phyloP scores from a whole-genome alignment of 1,140 invertebrate species.

The Formica exsecta region DNA sequence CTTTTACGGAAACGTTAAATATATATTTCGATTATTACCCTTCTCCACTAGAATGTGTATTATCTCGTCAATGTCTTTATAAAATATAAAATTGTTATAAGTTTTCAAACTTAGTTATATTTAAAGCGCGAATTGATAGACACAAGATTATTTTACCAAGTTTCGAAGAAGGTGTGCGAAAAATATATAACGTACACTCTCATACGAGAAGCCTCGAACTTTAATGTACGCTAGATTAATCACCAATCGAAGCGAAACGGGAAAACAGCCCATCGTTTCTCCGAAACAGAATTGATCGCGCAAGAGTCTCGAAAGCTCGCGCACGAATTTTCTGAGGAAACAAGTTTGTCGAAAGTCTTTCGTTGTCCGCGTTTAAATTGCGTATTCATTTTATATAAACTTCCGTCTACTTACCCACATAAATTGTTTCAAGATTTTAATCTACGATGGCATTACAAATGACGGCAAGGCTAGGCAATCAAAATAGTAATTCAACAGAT shows the following conservation, averaged over 20 bases:
- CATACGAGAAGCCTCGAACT: neutral
- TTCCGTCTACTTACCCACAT: neutral
- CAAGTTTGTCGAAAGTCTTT: neutral
- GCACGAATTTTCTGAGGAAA: slow-evolving; percentile 15
- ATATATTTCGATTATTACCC: no score
- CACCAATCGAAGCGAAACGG: neutral
- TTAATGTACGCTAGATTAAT: slow-evolving; percentile 27
- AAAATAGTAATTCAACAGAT: neutral
- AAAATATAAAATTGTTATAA: neutral
- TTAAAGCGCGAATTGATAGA: neutral
- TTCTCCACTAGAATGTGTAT: neutral
- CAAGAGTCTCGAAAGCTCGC: neutral
- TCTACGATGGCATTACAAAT: neutral
- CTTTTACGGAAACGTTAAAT: neutral
- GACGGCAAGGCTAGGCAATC: slow-evolving; percentile 3
- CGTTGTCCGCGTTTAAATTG: neutral
- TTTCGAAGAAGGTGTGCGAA: neutral
- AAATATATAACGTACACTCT: neutral
- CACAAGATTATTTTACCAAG: no score
- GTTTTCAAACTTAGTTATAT: neutral
- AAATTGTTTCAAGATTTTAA: neutral
- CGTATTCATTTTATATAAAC: neutral
- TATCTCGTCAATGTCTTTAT: neutral
- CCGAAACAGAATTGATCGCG: neutral
- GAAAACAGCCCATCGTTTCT: slow-evolving; percentile 4